Evolutionary conservation across 92 coral and sea anemone genomes (phyloP).

Genomic region (Palythoa caribaeorum): DNA sequence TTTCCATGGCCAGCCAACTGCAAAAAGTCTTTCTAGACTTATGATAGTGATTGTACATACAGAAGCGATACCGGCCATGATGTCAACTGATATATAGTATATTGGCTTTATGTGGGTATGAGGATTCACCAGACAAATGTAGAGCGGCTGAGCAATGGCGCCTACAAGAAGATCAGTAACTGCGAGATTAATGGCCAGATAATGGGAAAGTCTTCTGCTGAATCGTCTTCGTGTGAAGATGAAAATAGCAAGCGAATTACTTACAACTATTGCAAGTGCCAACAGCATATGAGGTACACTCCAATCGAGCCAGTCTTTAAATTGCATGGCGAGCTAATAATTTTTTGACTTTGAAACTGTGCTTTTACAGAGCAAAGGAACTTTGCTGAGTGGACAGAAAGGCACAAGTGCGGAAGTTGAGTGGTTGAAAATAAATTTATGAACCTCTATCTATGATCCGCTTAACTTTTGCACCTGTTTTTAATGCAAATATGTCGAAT

Average conservation of each 20-base stretch:
- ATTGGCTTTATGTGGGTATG: too few species aligned
- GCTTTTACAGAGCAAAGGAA: too few species aligned
- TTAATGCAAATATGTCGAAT: too few species aligned
- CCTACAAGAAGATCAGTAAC: slow-evolving; percentile 10
- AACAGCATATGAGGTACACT: background rate
- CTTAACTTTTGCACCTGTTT: too few species aligned
- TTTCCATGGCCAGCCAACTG: slow-evolving; percentile 4
- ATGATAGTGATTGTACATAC: background rate
- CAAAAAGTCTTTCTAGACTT: background rate
- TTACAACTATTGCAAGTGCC: background rate
- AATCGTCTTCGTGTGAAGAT: background rate
- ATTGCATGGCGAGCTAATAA: background rate
- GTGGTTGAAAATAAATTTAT: too few species aligned
- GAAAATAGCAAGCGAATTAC: background rate
- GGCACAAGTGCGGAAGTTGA: too few species aligned
- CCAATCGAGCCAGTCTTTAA: background rate
- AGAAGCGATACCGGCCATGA: background rate
- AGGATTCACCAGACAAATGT: background rate
- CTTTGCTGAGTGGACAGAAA: too few species aligned
- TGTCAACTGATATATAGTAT: background rate
- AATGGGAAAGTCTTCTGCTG: background rate
- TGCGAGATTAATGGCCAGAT: background rate
- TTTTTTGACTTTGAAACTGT: background rate
- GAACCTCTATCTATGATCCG: too few species aligned
- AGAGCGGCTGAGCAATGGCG: background rate